Percentiles rank a stretch among this genome's conserved stretches.
Evolutionary conservation across 2,113 vertebrate species (phyloP).

Genomic region (Rhinopomastus cyanomelas): DNA sequence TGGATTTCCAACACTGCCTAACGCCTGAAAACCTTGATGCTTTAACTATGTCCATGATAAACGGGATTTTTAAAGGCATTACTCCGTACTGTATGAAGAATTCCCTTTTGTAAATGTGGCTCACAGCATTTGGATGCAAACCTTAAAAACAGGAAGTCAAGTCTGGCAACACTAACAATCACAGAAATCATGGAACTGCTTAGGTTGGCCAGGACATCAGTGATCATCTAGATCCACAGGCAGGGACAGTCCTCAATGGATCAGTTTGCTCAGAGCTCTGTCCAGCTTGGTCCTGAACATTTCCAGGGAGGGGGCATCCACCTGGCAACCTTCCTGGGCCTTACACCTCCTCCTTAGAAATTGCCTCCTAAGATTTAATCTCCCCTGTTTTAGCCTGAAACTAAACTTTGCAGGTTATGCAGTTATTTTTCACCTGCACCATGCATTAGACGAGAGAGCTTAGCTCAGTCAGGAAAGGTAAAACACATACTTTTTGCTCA

Average conservation of each 20-base stretch:
- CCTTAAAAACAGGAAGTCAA: not conserved
- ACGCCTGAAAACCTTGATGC: not conserved
- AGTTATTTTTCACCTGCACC: not conserved
- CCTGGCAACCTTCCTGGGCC: no score
- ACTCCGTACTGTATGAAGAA: not conserved
- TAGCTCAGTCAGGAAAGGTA: not conserved
- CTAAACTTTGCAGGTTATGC: not conserved
- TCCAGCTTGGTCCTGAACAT: no score
- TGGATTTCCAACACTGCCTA: not conserved
- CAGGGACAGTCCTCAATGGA: no score
- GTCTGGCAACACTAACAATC: not conserved
- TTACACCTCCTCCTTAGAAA: no score
- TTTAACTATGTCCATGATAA: not conserved
- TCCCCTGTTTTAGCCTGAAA: no score
- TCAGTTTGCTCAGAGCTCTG: no score
- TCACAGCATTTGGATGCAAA: not conserved
- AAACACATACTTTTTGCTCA: not conserved
- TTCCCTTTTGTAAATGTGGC: not conserved
- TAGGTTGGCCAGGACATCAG: no score
- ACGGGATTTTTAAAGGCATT: not conserved
- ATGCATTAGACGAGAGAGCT: not conserved
- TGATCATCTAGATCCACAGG: no score
- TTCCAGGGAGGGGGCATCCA: no score
- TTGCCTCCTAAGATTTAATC: no score
- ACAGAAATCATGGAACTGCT: no score